phyloP scores from a whole-genome alignment of 2,797 vertebrate species.

The Carcharodon carcharias region DNA sequence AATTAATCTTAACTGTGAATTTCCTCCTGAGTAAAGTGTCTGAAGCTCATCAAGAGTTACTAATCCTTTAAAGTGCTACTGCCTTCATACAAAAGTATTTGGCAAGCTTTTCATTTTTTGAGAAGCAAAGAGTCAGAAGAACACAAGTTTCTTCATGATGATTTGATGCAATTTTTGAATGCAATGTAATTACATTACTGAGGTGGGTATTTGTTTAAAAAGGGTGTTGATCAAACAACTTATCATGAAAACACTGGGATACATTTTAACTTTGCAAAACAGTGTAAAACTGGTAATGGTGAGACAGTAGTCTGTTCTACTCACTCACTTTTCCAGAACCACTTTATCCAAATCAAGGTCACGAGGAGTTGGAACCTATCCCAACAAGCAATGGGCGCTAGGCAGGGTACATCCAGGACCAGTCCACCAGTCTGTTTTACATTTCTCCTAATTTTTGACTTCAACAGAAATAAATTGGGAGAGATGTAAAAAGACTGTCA shows the following conservation, averaged over 20 bases:
- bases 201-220: background rate
- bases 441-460: background rate
- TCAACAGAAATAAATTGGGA: background rate
- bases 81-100: conserved; percentile 5
- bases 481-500: background rate
- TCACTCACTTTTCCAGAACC: too few relatives aligned
- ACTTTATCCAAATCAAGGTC: too few relatives aligned
- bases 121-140: background rate
- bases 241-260: background rate
- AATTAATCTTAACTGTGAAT: conserved; percentile 16
- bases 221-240: background rate
- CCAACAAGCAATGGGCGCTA: too few relatives aligned
- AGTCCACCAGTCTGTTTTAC: background rate
- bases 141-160: background rate
- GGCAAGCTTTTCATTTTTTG: background rate
- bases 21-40: background rate
- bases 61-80: conserved; percentile 27
- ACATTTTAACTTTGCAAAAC: background rate
- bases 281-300: background rate
- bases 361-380: too few relatives aligned
- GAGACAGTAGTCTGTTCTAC: background rate
- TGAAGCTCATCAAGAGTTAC: background rate
- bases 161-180: background rate
- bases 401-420: too few relatives aligned
- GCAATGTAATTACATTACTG: background rate